Base-by-base conservation (phyloP, 2,113 vertebrate species). In the Puffinus mauretanicus region DNA sequence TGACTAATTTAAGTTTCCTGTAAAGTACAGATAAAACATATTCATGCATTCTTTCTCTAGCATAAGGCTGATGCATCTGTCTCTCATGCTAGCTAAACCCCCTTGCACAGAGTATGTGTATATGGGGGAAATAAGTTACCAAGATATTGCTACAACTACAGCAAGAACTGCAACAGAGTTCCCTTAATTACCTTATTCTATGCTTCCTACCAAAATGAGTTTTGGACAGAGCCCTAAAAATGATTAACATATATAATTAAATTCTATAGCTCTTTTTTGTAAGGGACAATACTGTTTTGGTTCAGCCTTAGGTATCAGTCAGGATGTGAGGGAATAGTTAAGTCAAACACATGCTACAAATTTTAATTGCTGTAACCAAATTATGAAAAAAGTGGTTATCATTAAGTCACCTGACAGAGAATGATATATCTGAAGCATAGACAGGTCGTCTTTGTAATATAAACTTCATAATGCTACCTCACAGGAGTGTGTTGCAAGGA, bases 351-450 rank as follows among this genome's bases (percentile, higher is more conserved):
- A 91, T 95, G 89, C 26, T 75, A 91, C 93, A 95, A 83, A 96
- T 95, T 93, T 94, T 96, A 95, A 95, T 93, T 88, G 61, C 46
- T 89, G 78, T 88, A 92, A 91, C 46, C 24, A 83, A 77, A 67
- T 64, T 14, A 72, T 10, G 19, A 30, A 38, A 57, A 57, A 25
- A 30, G 21, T 10, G 2, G 1, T 77, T 61, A 26, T 61, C 2
- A 10, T 36, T 34, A 82, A 72, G 67, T 93, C n/a, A 44, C 64
- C 32, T 83, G 58, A 62, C 30, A 77, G 66, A 84, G 57, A 40
- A 75, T 71, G 49, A 66, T 77, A 7, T 11, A 51, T 67, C n/a
- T 5, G 27, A 75, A 75, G 24, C 25, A 34, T 10, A 44, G 44
- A 10, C 7, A 81, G 29, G 27, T 55, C 1, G 2, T 67, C 20